Evolutionary conservation across 2,797 vertebrate species (phyloP), one percentile per base, ranked within the genome.

Genomic region (Urosaurus nigricauda): DNA sequence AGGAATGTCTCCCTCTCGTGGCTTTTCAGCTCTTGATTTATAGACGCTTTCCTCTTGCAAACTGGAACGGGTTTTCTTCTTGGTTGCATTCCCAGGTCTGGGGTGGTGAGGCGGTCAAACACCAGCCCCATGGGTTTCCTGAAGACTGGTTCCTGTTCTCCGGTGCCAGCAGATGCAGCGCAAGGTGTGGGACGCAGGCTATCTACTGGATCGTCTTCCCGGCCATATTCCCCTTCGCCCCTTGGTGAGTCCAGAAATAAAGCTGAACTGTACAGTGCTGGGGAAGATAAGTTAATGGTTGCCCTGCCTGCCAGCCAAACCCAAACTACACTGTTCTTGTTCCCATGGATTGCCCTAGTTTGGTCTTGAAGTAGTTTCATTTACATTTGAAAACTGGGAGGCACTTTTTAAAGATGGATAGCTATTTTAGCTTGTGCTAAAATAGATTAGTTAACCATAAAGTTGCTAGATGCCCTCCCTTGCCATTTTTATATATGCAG

Each of bases 111-210:
- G 6, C 98, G 99, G 79, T 99, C 99, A 19, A 99, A 98, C 95
- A 99, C 99, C 17, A 99, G 99, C 94, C 99, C 99, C 0, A 97
- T 99, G 98, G 98, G 98, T 19, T 99, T 99, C 92, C 96, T 98
- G 86, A 98, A 99, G 89, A 96, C 97, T 88, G 96, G 97, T 58
- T 98, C 98, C 0, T 98, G 98, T 51, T 99, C 98, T 29, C 98
- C 98, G 0, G 97, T 95, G 56, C 95, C 98, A 0, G 97, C 96
- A 70, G 99, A 99, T 35, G 73, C 97, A 32, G 95, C 96, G 0
- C 98, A 98, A 90, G 96, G 95, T 0, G 95, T 97, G 2, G 97
- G 98, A 24, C 97, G 98, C 29, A 97, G 98, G 83, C 96, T 99
- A 43, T 99, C 98, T 63, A 98, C 96, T 0, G 99, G 99, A 60